A percentile compares a stretch with the other conserved stretches of the same genome.
Evolutionary conservation across 2,113 vertebrate genomes (phyloP).

Genomic region (Esox niger): DNA sequence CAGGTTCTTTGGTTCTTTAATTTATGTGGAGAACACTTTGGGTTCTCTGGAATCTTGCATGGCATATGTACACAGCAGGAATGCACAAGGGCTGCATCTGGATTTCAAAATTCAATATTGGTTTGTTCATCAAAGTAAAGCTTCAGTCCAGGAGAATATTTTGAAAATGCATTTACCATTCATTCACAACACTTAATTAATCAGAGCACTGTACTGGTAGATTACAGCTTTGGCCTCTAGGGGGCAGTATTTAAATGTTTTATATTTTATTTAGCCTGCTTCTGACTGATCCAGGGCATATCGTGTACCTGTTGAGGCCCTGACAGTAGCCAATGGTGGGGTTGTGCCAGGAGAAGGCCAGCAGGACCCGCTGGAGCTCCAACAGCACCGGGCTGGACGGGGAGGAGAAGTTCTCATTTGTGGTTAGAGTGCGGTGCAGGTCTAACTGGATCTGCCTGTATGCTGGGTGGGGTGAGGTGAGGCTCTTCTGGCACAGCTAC

Average conservation of each 20-base stretch:
- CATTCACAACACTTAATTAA: too few relatives aligned
- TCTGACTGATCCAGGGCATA: background rate
- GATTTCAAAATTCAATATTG: too few relatives aligned
- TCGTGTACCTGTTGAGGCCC: constrained; percentile 87
- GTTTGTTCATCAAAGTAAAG: too few relatives aligned
- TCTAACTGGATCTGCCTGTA: constrained; percentile 92
- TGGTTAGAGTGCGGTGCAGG: constrained; percentile 89
- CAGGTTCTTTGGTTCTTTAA: too few relatives aligned
- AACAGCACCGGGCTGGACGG: constrained; percentile 80
- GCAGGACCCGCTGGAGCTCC: constrained; percentile 82
- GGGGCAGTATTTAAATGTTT: constrained; percentile 20
- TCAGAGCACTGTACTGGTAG: background rate
- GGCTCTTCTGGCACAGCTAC: constrained; percentile 74
- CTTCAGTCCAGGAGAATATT: too few relatives aligned
- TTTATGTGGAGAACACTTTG: too few relatives aligned
- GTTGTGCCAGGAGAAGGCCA: constrained; percentile 95
- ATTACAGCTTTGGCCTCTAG: constrained; percentile 17
- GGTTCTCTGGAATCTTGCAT: too few relatives aligned
- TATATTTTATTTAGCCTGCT: background rate
- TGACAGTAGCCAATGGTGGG: constrained; percentile 92
- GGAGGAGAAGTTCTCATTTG: constrained; percentile 85
- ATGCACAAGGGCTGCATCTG: too few relatives aligned
- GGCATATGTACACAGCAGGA: too few relatives aligned
- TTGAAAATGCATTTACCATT: too few relatives aligned
- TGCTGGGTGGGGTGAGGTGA: constrained; percentile 73